Evolutionary conservation across 2,888 invertebrate genomes (phyloP).

Genomic region (Tenthredo amoena): DNA sequence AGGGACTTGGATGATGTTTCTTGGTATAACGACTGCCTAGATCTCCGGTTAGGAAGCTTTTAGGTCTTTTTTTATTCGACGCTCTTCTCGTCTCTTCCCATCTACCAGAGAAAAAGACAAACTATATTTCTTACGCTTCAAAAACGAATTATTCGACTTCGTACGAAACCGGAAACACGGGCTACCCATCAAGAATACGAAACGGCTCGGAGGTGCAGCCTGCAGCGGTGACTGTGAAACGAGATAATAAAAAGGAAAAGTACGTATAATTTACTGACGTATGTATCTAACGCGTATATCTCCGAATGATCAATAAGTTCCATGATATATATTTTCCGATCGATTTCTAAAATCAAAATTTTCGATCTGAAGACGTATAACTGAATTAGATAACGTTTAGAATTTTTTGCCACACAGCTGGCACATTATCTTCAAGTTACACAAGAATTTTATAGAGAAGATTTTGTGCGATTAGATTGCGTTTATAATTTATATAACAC

Average conservation of each 20-base stretch:
- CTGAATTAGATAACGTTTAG: neutral
- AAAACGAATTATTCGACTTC: slow-evolving; percentile 23
- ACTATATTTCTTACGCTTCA: slow-evolving; percentile 10
- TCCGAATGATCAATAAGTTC: neutral
- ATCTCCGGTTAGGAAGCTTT: slow-evolving; percentile 11
- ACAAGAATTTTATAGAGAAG: neutral
- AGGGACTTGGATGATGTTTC: neutral
- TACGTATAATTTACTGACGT: neutral
- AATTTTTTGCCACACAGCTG: neutral
- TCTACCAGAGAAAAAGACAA: neutral
- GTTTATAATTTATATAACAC: neutral
- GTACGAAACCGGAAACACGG: slow-evolving; percentile 20
- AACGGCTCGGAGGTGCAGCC: neutral
- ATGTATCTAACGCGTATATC: neutral
- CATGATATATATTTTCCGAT: neutral
- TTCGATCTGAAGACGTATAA: neutral
- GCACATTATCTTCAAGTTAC: neutral
- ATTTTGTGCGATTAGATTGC: neutral
- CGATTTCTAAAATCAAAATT: neutral
- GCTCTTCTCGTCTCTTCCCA: neutral
- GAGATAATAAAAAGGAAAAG: neutral
- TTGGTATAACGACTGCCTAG: neutral
- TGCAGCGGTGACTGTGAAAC: slow-evolving; percentile 3
- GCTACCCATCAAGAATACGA: slow-evolving; percentile 20
- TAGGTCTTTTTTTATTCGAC: neutral